These are phyloP conservation scores for Dioctria rufipes DNA, from an alignment of 2,888 invertebrate species.

Conservation along the genomic window DNA sequence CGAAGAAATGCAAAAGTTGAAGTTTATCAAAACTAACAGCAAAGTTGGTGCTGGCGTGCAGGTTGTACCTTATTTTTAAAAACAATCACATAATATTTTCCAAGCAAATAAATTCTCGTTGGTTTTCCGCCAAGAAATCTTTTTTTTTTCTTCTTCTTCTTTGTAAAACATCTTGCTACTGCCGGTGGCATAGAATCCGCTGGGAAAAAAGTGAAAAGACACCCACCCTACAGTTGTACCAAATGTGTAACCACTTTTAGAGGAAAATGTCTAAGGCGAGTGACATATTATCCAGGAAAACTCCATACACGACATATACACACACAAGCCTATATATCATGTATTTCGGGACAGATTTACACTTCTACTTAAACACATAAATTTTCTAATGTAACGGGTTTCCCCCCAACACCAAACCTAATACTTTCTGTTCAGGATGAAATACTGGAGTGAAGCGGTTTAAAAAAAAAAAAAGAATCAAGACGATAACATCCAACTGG, in stretches of 20 bases:
- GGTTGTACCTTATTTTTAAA: conserved; percentile 15
- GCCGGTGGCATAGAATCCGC: conserved; percentile 16
- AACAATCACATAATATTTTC: conserved; percentile 49
- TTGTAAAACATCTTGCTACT: conserved; percentile 46
- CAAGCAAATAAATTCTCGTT: conserved; percentile 44
- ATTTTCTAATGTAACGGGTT: conserved; percentile 57
- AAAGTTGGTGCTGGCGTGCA: conserved; percentile 10
- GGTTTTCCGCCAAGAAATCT: conserved; percentile 44
- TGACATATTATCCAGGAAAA: conserved; percentile 43
- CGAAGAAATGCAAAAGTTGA: conserved; percentile 17
- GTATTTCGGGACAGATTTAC: conserved; percentile 57
- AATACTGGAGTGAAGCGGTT: conserved; percentile 28
- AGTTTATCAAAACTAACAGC: conserved; percentile 34
- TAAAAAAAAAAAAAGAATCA: conserved; percentile 40
- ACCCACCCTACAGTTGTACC: neutral
- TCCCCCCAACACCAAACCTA: conserved; percentile 3
- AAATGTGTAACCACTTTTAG: conserved; percentile 51
- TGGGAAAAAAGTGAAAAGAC: conserved; percentile 31
- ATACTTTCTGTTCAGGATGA: conserved; percentile 42
- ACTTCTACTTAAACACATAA: conserved; percentile 60
- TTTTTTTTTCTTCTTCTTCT: neutral
- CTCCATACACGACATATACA: neutral
- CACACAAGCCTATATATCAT: conserved; percentile 54
- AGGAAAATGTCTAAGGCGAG: conserved; percentile 49
- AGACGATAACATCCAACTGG: conserved; percentile 45